Conservation (phyloP, 1,140 invertebrate genomes). For the Dendrolimus kikuchii region DNA sequence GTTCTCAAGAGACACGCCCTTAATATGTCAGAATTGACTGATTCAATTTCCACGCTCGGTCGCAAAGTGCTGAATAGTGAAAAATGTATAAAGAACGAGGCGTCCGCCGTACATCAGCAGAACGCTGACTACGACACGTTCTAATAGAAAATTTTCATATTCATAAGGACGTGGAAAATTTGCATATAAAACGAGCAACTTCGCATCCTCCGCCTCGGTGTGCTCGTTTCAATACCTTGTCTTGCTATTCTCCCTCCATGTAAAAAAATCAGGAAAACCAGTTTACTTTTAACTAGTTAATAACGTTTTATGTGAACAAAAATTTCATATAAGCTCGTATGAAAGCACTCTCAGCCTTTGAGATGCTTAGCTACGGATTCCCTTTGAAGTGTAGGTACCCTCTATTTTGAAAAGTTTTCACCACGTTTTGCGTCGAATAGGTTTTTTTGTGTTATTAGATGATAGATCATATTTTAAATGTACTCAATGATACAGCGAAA, state of each 20-base stretch:
- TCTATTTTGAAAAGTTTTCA: not conserved
- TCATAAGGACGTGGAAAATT: conserved; percentile 68
- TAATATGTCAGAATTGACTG: conserved; percentile 7
- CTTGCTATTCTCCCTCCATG: conserved; percentile 40
- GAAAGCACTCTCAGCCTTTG: too few relatives aligned
- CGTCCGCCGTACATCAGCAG: conserved; percentile 42
- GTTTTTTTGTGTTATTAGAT: not conserved
- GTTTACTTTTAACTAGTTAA: conserved; percentile 18
- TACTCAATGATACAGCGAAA: conserved; percentile 1
- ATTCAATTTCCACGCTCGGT: conserved; percentile 21
- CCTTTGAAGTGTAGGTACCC: too few relatives aligned
- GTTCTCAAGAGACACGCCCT: not conserved
- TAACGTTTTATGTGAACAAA: too few relatives aligned
- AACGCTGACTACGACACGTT: conserved; percentile 65
- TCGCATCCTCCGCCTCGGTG: conserved; percentile 26
- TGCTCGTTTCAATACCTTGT: conserved; percentile 30
- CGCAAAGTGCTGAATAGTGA: conserved; percentile 35
- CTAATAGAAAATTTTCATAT: conserved; percentile 73
- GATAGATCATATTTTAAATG: not conserved
- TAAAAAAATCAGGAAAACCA: conserved; percentile 30
- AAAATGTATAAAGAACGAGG: conserved; percentile 37
- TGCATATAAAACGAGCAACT: conserved; percentile 69
- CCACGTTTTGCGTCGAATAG: not conserved
- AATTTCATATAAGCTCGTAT: too few relatives aligned
- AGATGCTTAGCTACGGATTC: too few relatives aligned